These are phyloP conservation scores for Frankliniella intonsa DNA, from an alignment of 2,888 invertebrate genomes.

Conservation along the genomic window DNA sequence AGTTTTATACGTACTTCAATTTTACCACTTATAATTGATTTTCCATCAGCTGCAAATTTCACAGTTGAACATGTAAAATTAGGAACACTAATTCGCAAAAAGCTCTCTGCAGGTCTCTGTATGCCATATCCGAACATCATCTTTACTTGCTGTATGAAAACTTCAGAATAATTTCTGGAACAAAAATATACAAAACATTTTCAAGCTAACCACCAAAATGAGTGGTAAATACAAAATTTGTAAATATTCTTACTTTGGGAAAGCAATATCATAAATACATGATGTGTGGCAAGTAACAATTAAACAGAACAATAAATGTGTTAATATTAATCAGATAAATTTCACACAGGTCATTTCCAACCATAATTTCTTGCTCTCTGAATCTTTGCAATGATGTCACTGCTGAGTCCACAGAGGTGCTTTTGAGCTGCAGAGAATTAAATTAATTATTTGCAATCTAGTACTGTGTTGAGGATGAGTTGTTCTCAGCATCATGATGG, in stretches of 20 bases:
- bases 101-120: slow-evolving; percentile 69
- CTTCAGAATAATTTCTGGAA: slow-evolving; percentile 67
- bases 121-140: slow-evolving; percentile 85
- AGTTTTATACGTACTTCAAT: not conserved
- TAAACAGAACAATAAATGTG: slow-evolving; percentile 63
- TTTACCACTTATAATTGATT: slow-evolving; percentile 68
- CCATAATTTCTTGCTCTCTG: slow-evolving; percentile 58
- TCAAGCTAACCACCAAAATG: not conserved
- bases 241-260: slow-evolving; percentile 64
- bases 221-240: slow-evolving; percentile 27
- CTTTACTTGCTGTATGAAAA: slow-evolving; percentile 80
- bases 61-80: slow-evolving; percentile 81
- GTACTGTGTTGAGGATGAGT: no score
- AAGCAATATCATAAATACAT: slow-evolving; percentile 73
- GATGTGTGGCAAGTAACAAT: slow-evolving; percentile 77
- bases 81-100: slow-evolving; percentile 74
- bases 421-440: slow-evolving; percentile 48
- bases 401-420: slow-evolving; percentile 57
- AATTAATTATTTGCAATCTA: not conserved
- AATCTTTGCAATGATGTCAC: slow-evolving; percentile 70
- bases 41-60: slow-evolving; percentile 73
- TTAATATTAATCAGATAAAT: slow-evolving; percentile 69
- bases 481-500: no score
- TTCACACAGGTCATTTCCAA: slow-evolving; percentile 73
- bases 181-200: slow-evolving; percentile 8